phyloP scores from a whole-genome alignment of 2,888 invertebrate genomes.

The Muscina levida region DNA sequence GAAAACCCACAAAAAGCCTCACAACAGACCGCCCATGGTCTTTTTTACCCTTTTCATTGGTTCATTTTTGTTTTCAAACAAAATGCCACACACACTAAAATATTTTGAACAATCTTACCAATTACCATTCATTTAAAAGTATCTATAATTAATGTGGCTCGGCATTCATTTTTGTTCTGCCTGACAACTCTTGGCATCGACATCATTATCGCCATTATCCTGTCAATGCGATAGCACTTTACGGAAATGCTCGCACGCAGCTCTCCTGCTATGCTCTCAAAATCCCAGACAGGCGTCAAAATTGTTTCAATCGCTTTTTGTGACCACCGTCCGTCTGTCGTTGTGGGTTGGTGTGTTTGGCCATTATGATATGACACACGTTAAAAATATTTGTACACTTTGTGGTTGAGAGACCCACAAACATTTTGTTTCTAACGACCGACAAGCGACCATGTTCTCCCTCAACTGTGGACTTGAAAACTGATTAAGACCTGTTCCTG shows the following conservation, averaged over 20 bases:
- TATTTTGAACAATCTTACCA: conserved; percentile 33
- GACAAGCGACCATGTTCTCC: not conserved
- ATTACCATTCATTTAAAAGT: conserved; percentile 29
- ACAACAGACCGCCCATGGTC: conserved; percentile 45
- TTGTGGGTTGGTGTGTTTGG: not conserved
- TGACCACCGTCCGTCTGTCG: not conserved
- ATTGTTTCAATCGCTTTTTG: conserved; percentile 47
- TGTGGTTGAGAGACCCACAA: conserved; percentile 47
- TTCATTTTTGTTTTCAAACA: not conserved
- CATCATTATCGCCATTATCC: conserved; percentile 68
- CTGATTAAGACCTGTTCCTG: conserved; percentile 37
- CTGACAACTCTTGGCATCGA: conserved; percentile 18
- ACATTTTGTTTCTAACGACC: conserved; percentile 6
- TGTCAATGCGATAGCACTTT: conserved; percentile 64
- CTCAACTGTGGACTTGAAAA: not conserved
- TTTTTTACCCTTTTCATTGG: conserved; percentile 23
- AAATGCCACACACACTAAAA: conserved; percentile 39
- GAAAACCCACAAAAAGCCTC: not conserved
- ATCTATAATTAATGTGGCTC: conserved; percentile 24
- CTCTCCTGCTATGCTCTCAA: not conserved
- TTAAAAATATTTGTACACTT: conserved; percentile 50
- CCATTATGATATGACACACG: conserved; percentile 47
- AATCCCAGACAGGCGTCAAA: conserved; percentile 66
- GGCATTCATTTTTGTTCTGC: conserved; percentile 19
- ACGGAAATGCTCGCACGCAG: conserved; percentile 12